These are phyloP conservation scores for Syrphus vitripennis DNA, from an alignment of 2,888 invertebrate genomes.

Conservation along the genomic window DNA sequence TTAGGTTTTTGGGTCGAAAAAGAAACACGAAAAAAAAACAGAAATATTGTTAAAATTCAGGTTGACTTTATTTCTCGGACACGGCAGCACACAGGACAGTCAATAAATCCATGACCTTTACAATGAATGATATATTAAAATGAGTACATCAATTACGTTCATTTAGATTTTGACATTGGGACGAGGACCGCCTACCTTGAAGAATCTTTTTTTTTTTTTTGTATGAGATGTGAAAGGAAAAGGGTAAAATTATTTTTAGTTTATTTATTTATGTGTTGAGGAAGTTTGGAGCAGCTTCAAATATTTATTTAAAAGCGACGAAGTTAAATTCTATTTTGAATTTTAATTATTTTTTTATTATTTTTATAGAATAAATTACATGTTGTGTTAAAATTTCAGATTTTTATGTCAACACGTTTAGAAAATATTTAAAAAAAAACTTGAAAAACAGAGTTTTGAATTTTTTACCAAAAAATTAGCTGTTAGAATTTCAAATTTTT, in stretches of 20 bases:
- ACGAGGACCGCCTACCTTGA: constrained; percentile 29
- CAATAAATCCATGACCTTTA: constrained; percentile 61
- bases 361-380: no score
- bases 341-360: no score
- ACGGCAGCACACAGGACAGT: neutral
- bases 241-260: neutral
- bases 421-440: no score
- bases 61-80: constrained; percentile 22
- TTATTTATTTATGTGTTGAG: neutral
- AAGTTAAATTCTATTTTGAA: no score
- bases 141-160: constrained; percentile 33
- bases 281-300: neutral
- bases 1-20: constrained; percentile 61
- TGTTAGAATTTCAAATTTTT: no score
- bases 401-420: no score
- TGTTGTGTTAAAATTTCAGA: no score
- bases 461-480: no score
- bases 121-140: constrained; percentile 21
- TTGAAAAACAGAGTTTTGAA: no score
- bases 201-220: neutral
- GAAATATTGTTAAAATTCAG: constrained; percentile 27
- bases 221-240: constrained; percentile 13
- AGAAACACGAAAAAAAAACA: neutral
- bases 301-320: neutral
- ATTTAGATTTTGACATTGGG: constrained; percentile 30